Conservation (phyloP, 2,797 vertebrate species). For the Schizopygopsis malacanthus region DNA sequence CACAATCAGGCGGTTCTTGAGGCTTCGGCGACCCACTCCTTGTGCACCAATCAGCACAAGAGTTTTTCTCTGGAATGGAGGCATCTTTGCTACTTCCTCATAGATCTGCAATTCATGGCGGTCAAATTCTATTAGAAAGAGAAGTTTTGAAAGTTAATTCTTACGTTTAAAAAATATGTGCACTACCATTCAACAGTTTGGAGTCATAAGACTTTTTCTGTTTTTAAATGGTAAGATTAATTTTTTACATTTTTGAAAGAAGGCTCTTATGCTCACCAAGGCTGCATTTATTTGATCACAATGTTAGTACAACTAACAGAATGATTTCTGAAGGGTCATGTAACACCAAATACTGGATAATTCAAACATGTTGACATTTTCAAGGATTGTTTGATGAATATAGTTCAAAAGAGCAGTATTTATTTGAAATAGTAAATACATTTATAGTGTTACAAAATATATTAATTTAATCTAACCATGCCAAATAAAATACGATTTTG, state of each 20-base stretch:
- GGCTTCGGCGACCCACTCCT: conserved; percentile 94
- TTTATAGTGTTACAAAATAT: neutral
- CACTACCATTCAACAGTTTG: neutral
- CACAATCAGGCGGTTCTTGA: conserved; percentile 97
- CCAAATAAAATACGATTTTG: neutral
- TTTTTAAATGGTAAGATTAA: no score
- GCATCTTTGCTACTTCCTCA: conserved; percentile 97
- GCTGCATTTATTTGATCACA: neutral
- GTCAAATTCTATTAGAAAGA: conserved; percentile 88
- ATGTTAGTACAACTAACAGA: neutral
- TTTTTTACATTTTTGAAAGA: neutral
- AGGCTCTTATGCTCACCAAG: neutral
- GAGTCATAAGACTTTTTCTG: no score
- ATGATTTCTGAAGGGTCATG: neutral
- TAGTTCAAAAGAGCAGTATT: neutral
- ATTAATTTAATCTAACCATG: neutral
- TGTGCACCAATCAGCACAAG: conserved; percentile 97
- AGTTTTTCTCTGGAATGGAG: conserved; percentile 97
- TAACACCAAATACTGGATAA: neutral
- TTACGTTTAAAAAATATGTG: neutral
- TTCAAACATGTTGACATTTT: neutral
- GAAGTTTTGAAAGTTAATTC: conserved; percentile 4
- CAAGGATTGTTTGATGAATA: neutral
- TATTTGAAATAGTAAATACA: neutral
- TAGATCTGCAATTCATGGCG: conserved; percentile 98